Evolutionary conservation across 2,113 vertebrate species (phyloP).

Genomic region (Corythoichthys intestinalis): DNA sequence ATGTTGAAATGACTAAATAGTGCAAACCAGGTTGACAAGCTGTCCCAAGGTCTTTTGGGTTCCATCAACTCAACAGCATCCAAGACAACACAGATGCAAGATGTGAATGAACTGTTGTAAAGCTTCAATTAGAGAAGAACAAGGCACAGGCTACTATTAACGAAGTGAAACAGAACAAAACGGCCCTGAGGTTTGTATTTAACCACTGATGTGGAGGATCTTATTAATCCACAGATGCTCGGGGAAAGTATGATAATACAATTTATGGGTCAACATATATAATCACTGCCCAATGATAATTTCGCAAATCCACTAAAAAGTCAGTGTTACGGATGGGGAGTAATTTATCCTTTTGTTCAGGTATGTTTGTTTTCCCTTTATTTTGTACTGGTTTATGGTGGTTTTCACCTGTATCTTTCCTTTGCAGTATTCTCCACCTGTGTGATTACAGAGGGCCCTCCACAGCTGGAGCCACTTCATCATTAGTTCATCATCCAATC

Average conservation of each 20-base stretch:
- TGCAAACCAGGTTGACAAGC: slow-evolving; percentile 9
- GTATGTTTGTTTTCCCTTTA: too few species aligned
- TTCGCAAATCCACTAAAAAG: not conserved
- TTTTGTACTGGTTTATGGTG: too few species aligned
- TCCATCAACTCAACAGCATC: slow-evolving; percentile 45
- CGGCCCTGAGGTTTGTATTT: slow-evolving; percentile 22
- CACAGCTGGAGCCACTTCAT: too few species aligned
- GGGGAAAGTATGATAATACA: slow-evolving; percentile 4
- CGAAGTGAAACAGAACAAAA: slow-evolving; percentile 31
- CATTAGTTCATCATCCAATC: too few species aligned
- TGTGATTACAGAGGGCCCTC: too few species aligned
- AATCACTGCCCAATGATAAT: not conserved
- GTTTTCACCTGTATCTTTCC: too few species aligned
- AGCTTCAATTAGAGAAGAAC: slow-evolving; percentile 46
- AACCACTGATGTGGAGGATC: slow-evolving; percentile 17
- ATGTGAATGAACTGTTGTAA: slow-evolving; percentile 27
- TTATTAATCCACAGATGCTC: slow-evolving; percentile 4
- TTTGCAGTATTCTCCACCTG: too few species aligned
- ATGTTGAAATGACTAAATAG: slow-evolving; percentile 8
- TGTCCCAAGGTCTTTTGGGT: slow-evolving; percentile 39
- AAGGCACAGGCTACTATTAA: slow-evolving; percentile 44
- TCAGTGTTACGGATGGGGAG: too few species aligned
- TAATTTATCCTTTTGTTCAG: too few species aligned
- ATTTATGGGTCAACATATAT: not conserved
- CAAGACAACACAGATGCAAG: slow-evolving; percentile 45